These are phyloP conservation scores for Elephas maximus DNA, from an alignment of 2,113 vertebrate species.

Conservation along the genomic window DNA sequence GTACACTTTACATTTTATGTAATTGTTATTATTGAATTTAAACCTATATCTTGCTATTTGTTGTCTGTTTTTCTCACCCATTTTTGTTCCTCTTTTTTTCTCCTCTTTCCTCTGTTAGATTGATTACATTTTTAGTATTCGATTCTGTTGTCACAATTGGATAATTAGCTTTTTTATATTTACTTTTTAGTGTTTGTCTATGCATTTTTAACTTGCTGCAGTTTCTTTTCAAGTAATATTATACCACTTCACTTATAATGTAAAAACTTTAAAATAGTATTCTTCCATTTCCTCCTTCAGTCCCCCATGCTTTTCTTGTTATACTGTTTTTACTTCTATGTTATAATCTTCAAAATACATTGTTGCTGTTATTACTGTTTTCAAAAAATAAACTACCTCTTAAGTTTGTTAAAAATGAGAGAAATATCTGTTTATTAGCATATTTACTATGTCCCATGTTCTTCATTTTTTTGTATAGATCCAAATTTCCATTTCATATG, in stretches of 20 bases:
- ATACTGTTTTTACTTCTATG: background rate
- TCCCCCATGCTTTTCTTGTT: background rate
- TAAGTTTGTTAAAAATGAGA: background rate
- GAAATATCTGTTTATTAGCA: background rate
- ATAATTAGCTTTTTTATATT: background rate
- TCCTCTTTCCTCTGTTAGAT: background rate
- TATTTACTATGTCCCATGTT: background rate
- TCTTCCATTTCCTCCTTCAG: background rate
- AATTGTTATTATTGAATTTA: background rate
- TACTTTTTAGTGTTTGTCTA: background rate
- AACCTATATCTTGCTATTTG: background rate
- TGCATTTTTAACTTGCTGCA: background rate
- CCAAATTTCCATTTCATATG: background rate
- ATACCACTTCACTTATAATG: background rate
- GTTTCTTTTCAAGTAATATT: background rate
- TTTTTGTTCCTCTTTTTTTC: background rate
- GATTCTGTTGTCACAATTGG: background rate
- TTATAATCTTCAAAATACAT: background rate
- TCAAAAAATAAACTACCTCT: background rate
- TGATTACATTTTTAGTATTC: background rate
- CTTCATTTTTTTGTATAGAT: background rate
- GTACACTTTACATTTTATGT: background rate
- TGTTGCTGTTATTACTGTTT: background rate
- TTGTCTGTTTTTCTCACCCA: background rate
- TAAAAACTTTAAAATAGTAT: background rate